Percentiles rank a stretch among this genome's conserved stretches.
Evolutionary conservation across 2,888 invertebrate species (phyloP).

Genomic region (Eugnorisma glareosa): DNA sequence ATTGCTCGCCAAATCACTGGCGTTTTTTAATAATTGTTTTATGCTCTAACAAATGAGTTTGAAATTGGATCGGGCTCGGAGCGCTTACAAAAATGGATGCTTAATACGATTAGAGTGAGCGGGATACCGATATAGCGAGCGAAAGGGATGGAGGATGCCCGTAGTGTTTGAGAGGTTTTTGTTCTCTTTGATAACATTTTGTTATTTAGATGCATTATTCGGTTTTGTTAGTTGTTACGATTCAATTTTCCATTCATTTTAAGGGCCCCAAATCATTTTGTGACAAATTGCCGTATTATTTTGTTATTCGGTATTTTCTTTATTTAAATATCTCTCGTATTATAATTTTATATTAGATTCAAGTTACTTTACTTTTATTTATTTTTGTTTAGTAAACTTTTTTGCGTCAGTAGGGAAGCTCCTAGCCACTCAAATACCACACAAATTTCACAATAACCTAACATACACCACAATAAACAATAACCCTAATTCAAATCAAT

Average conservation of each 20-base stretch:
- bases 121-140: slow-evolving; percentile 73
- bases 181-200: slow-evolving; percentile 75
- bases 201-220: slow-evolving; percentile 75
- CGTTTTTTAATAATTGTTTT: slow-evolving; percentile 91
- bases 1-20: slow-evolving; percentile 87
- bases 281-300: slow-evolving; percentile 59
- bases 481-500: too few relatives aligned
- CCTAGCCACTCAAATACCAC: too few relatives aligned
- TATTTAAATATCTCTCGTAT: slow-evolving; percentile 55
- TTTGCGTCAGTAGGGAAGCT: too few relatives aligned
- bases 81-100: slow-evolving; percentile 92
- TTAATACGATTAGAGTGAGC: slow-evolving; percentile 91
- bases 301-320: slow-evolving; percentile 61
- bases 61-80: slow-evolving; percentile 92
- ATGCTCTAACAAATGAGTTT: slow-evolving; percentile 92
- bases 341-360: slow-evolving; percentile 56
- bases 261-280: slow-evolving; percentile 60
- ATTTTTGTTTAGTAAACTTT: slow-evolving; percentile 23
- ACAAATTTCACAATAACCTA: too few relatives aligned
- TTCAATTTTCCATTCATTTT: slow-evolving; percentile 76
- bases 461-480: too few relatives aligned
- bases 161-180: slow-evolving; percentile 68
- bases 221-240: slow-evolving; percentile 73
- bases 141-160: slow-evolving; percentile 68
- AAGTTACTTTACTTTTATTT: slow-evolving; percentile 19